phyloP scores from a whole-genome alignment of 2,797 vertebrate genomes.

The Trichosurus vulpecula region DNA sequence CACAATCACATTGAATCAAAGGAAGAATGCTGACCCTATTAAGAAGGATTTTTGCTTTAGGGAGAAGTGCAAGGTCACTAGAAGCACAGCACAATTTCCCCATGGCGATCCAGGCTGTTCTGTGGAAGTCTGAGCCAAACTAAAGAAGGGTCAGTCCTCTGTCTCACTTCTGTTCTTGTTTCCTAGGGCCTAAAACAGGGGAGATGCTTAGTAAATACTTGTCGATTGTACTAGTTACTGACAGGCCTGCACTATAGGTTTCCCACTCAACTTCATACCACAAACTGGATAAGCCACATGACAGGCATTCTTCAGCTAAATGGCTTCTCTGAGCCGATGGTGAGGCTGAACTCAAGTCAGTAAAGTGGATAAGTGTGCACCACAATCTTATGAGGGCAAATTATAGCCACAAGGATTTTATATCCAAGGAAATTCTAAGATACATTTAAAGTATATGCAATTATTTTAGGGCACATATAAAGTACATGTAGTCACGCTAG shows the following conservation, averaged over 20 bases:
- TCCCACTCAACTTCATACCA: neutral
- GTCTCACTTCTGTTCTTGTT: neutral
- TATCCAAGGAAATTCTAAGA: too few species aligned
- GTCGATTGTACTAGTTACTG: neutral
- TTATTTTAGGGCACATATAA: neutral
- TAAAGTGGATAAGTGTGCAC: too few species aligned
- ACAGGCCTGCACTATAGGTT: neutral
- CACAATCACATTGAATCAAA: neutral
- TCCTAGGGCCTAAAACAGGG: neutral
- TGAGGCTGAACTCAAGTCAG: too few species aligned
- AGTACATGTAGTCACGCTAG: neutral
- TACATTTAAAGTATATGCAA: neutral
- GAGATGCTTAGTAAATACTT: neutral
- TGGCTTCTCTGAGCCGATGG: too few species aligned
- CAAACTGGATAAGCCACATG: neutral
- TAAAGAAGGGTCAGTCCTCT: neutral
- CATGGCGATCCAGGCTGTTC: neutral
- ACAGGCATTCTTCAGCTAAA: too few species aligned
- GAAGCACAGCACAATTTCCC: neutral
- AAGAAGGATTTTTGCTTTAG: neutral
- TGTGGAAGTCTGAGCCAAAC: neutral
- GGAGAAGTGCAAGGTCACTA: neutral
- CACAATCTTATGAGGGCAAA: too few species aligned
- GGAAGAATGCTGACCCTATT: neutral
- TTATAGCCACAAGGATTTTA: too few species aligned